Conservation (phyloP, 1,140 invertebrate genomes). For the Drosophila quadrilineata region DNA sequence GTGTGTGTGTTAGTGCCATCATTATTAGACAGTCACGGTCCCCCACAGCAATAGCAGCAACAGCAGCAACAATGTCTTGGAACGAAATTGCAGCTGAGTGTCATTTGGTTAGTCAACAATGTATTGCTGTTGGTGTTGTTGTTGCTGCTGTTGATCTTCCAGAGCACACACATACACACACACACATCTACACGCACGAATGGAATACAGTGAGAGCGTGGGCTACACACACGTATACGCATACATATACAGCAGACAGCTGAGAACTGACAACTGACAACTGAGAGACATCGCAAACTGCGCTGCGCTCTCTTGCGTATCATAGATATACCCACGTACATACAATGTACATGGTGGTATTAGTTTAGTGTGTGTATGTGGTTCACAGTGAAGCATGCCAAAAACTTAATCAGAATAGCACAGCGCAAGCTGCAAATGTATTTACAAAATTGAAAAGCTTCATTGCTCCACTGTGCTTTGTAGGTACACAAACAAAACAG, state of each 20-base stretch:
- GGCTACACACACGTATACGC: conserved; percentile 14
- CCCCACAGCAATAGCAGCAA: conserved; percentile 13
- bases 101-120: conserved; percentile 36
- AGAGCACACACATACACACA: conserved; percentile 28
- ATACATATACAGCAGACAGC: neutral
- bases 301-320: no score
- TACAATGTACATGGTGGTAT: conserved; percentile 14
- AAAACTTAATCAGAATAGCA: conserved; percentile 11
- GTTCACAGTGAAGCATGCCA: conserved; percentile 32
- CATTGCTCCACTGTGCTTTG: conserved; percentile 21
- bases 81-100: conserved; percentile 43
- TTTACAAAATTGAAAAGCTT: conserved; percentile 13
- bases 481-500: conserved; percentile 13
- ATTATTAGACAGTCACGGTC: conserved; percentile 33
- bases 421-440: conserved; percentile 7
- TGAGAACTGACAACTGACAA: conserved; percentile 11
- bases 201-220: conserved; percentile 33
- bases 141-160: conserved; percentile 44
- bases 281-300: conserved; percentile 30
- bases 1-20: conserved; percentile 15
- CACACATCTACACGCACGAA: neutral
- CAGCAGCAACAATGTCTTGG: conserved; percentile 12
- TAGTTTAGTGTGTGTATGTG: conserved; percentile 1
- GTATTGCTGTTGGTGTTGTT: conserved; percentile 6
- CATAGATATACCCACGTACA: conserved; percentile 29